Evolutionary conservation across 2,797 vertebrate species (phyloP).

Genomic region (Hybognathus amarus): DNA sequence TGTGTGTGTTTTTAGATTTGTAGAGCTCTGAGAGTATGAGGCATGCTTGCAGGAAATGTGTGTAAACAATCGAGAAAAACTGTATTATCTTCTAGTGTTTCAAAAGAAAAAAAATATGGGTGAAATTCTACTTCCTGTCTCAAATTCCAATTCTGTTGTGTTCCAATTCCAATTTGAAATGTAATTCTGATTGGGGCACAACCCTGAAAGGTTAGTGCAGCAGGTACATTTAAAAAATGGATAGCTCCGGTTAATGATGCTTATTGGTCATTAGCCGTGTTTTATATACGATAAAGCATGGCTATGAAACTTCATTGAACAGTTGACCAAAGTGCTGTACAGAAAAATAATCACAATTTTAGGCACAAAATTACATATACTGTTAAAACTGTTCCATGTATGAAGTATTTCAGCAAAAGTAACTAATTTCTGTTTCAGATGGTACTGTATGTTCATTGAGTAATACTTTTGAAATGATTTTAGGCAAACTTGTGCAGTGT

Average conservation of each 20-base stretch:
- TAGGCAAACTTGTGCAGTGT: background rate
- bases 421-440: background rate
- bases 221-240: background rate
- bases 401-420: background rate
- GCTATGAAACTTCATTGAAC: background rate
- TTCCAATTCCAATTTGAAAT: background rate
- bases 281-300: background rate
- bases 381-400: background rate
- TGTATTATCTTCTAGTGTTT: background rate
- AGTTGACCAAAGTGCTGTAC: too few relatives aligned
- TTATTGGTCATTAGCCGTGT: background rate
- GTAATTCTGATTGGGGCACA: background rate
- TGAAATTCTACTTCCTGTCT: background rate
- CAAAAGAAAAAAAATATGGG: background rate
- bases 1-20: too few relatives aligned
- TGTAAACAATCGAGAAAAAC: too few relatives aligned
- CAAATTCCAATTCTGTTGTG: background rate
- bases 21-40: too few relatives aligned
- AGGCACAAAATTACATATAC: background rate
- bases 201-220: background rate
- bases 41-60: too few relatives aligned
- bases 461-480: background rate
- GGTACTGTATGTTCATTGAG: background rate
- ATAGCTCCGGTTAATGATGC: background rate
- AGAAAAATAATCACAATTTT: too few relatives aligned